Conservation (phyloP, 2,888 invertebrate species). For the Cataglyphis altisquamis region DNA sequence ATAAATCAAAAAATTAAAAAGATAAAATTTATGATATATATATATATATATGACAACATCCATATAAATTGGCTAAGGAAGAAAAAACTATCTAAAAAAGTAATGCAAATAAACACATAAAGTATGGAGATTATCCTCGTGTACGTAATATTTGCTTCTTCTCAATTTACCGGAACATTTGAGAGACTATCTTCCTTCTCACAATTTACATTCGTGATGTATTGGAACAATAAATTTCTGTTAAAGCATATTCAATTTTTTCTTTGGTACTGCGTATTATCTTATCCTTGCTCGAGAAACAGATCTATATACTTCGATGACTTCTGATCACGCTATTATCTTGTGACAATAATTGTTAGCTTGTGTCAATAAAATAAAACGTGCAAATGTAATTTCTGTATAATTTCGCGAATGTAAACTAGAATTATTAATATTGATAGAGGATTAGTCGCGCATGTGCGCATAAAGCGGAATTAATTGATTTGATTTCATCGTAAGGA, state of each 20-base stretch:
- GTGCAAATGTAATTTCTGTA: not conserved
- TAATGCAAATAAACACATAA: not conserved
- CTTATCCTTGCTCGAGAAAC: not conserved
- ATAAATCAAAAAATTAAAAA: not conserved
- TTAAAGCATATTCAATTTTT: conserved; percentile 59
- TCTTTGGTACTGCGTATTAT: not conserved
- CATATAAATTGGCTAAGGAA: conserved; percentile 17
- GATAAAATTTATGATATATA: not conserved
- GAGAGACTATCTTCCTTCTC: conserved; percentile 57
- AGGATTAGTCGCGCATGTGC: not conserved
- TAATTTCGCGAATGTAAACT: not conserved
- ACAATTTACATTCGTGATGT: conserved; percentile 72
- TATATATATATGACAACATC: not conserved
- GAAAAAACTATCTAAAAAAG: not conserved
- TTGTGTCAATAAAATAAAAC: not conserved
- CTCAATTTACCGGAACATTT: conserved; percentile 52
- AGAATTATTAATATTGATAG: not conserved
- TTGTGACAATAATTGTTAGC: not conserved
- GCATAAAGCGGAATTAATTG: not conserved
- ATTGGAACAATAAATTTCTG: conserved; percentile 78
- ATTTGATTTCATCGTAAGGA: not conserved
- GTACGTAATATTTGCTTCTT: conserved; percentile 52
- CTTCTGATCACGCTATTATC: not conserved
- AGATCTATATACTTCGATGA: not conserved
- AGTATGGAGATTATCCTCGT: conserved; percentile 46